Evolutionary conservation across 2,113 vertebrate genomes (phyloP).

Genomic region (Cebus imitator): DNA sequence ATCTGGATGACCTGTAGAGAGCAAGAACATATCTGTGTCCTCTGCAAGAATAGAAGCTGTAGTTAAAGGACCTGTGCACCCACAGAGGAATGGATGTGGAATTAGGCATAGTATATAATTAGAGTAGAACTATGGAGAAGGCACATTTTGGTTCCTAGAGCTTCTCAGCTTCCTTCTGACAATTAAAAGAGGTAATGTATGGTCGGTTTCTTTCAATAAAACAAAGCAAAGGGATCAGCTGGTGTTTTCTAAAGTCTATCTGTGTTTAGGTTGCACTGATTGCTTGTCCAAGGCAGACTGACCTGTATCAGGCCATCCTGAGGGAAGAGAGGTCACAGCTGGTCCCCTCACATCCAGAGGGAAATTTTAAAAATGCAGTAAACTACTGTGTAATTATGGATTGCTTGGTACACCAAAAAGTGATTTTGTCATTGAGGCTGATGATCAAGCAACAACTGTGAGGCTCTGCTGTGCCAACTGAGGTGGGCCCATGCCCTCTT

Average conservation of each 20-base stretch:
- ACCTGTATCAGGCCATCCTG: background rate
- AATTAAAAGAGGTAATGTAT: background rate
- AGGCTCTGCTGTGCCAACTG: background rate
- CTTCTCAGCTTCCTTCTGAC: background rate
- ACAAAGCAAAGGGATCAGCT: background rate
- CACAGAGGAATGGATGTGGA: background rate
- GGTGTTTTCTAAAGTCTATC: background rate
- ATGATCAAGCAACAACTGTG: background rate
- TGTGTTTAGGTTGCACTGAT: background rate
- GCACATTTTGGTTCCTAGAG: background rate
- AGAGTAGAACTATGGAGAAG: background rate
- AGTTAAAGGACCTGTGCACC: background rate
- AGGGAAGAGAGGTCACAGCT: background rate
- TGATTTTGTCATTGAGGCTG: background rate
- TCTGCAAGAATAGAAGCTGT: background rate
- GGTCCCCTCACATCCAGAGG: background rate
- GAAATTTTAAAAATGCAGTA: background rate
- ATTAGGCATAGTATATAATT: background rate
- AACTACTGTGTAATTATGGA: background rate
- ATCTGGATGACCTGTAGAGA: background rate
- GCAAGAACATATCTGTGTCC: background rate
- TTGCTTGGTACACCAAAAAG: background rate
- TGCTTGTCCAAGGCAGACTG: background rate
- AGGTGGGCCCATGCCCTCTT: background rate
- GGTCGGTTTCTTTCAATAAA: background rate